These are phyloP conservation scores for Sinocyclocheilus rhinocerous DNA, from an alignment of 2,113 vertebrate species.

Conservation along the genomic window DNA sequence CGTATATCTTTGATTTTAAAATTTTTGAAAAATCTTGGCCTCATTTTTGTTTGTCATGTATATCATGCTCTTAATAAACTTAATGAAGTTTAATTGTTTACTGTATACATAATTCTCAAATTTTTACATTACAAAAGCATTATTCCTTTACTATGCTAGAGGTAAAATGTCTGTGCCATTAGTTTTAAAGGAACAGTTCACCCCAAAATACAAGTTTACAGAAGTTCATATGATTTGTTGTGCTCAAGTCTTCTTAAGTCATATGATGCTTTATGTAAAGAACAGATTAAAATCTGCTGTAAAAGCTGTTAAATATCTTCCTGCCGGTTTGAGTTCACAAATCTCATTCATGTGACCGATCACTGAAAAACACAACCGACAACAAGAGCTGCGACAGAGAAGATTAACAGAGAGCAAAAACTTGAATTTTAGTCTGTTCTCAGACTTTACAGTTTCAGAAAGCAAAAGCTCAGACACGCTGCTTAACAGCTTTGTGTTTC, in stretches of 20 bases:
- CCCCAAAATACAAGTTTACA: background rate
- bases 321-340: background rate
- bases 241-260: background rate
- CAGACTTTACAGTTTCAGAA: background rate
- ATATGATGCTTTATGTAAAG: slow-evolving; percentile 5
- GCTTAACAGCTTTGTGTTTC: background rate
- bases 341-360: slow-evolving; percentile 7
- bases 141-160: background rate
- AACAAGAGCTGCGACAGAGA: background rate
- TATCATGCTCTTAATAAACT: background rate
- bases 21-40: background rate
- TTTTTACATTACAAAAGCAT: background rate
- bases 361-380: background rate
- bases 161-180: background rate
- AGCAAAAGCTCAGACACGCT: background rate
- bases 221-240: background rate
- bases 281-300: background rate
- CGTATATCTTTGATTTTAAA: background rate
- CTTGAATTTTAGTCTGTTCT: background rate
- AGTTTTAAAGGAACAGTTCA: background rate
- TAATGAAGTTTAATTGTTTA: background rate
- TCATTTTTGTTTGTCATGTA: background rate
- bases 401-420: background rate
- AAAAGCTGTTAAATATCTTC: background rate
- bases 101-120: background rate